Percentiles rank a stretch among this genome's conserved stretches.
These are phyloP conservation scores for Heliocidaris tuberculata DNA, from an alignment of 35 echinoderm and acorn worm genomes.

Conservation along the genomic window DNA sequence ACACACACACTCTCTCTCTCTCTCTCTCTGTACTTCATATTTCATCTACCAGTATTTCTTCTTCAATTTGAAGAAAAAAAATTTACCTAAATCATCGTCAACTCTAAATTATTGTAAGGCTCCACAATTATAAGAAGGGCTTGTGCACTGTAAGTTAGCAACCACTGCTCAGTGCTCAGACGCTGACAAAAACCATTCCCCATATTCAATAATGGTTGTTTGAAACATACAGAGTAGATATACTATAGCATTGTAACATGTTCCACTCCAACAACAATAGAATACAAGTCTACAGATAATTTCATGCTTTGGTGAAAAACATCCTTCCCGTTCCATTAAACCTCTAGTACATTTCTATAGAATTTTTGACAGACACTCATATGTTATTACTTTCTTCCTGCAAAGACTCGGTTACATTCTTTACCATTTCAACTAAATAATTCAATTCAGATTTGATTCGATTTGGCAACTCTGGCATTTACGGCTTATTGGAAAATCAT, in stretches of 20 bases:
- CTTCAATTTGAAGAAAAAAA: too few species aligned
- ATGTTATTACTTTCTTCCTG: background rate
- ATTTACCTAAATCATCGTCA: too few species aligned
- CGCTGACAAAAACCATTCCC: background rate
- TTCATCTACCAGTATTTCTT: too few species aligned
- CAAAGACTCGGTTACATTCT: background rate
- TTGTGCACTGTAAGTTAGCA: background rate
- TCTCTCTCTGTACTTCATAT: too few species aligned
- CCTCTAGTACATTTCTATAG: background rate
- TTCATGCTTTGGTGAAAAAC: background rate
- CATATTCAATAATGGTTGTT: background rate
- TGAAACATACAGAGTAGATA: background rate
- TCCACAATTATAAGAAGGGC: too few species aligned
- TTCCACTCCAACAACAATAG: background rate
- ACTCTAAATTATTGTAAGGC: too few species aligned
- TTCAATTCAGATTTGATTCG: constrained; percentile 11
- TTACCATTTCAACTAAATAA: constrained; percentile 12
- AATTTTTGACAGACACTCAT: constrained; percentile 9
- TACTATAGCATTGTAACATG: background rate
- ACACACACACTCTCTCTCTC: too few species aligned
- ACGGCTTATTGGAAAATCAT: constrained; percentile 11
- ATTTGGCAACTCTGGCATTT: constrained; percentile 16
- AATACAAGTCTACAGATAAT: background rate
- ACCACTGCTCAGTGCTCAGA: background rate
- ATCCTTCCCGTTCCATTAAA: background rate